Percentiles rank a stretch among this genome's conserved stretches.
phyloP scores from a whole-genome alignment of 2,888 invertebrate genomes.

The Pheosia gnoma region DNA sequence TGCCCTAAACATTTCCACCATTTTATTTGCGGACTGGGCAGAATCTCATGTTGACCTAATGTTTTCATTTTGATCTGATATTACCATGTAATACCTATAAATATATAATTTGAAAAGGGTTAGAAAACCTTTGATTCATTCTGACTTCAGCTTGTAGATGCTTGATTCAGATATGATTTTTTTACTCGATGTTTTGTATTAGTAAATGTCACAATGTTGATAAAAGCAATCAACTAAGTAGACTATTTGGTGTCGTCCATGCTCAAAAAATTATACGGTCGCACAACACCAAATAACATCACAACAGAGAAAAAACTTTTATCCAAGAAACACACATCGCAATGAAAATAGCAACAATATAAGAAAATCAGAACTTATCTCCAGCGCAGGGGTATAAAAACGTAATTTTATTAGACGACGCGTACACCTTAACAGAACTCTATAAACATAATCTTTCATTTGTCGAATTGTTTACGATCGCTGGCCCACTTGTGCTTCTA shows the following conservation, averaged over 20 bases:
- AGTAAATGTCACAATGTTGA: neutral
- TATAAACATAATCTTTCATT: conserved; percentile 83
- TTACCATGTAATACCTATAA: too few species aligned
- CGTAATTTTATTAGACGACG: conserved; percentile 68
- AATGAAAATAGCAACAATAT: conserved; percentile 39
- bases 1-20: too few species aligned
- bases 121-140: too few species aligned
- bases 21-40: too few species aligned
- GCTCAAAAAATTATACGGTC: neutral
- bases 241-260: neutral
- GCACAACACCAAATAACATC: neutral
- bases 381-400: conserved; percentile 61
- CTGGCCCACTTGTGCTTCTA: conserved; percentile 44
- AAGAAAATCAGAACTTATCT: conserved; percentile 65
- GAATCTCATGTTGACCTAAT: too few species aligned
- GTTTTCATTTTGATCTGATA: too few species aligned
- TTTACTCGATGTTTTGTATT: too few species aligned
- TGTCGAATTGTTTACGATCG: conserved; percentile 72
- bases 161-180: too few species aligned
- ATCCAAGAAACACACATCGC: conserved; percentile 26
- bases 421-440: conserved; percentile 71
- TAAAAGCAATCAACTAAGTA: neutral
- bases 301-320: conserved; percentile 17
- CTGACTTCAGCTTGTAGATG: too few species aligned
- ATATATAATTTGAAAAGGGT: too few species aligned